Conservation (phyloP, 2,888 invertebrate genomes). For the Neoaliturus tenellus region DNA sequence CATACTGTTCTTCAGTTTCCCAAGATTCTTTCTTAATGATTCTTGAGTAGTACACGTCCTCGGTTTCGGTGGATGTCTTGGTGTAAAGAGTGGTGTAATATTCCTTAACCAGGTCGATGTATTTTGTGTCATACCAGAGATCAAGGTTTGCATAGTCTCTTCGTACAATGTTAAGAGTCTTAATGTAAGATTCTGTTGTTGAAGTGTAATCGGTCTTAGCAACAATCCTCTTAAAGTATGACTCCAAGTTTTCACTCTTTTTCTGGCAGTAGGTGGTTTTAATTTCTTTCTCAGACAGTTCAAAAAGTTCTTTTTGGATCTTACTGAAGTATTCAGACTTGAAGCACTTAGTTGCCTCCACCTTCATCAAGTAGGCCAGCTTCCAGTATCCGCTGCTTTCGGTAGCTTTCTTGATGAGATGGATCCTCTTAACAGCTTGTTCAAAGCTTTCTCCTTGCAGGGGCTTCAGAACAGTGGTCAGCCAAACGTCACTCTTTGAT, state of each 20-base stretch:
- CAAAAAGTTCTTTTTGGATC: not conserved
- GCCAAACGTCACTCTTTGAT: not conserved
- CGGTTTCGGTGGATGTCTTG: constrained; percentile 8
- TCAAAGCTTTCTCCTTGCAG: not conserved
- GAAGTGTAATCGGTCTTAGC: not conserved
- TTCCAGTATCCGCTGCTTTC: not conserved
- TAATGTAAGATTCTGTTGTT: not conserved
- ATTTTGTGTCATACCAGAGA: constrained; percentile 27
- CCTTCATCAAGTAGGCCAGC: not conserved
- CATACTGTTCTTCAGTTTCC: constrained; percentile 12
- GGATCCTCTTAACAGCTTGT: not conserved
- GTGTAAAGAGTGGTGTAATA: constrained; percentile 12
- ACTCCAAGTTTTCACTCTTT: not conserved
- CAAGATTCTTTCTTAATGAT: constrained; percentile 17
- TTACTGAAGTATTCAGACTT: not conserved
- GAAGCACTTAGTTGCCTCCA: not conserved
- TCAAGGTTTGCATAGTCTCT: not conserved
- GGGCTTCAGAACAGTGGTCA: not conserved
- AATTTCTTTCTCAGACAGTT: not conserved
- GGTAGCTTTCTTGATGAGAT: constrained; percentile 9
- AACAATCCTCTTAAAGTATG: constrained; percentile 24
- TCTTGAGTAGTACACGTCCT: not conserved
- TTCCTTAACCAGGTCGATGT: not conserved
- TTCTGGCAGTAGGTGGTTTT: not conserved
- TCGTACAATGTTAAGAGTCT: not conserved